Conservation (phyloP, 2,113 vertebrate genomes). For the Gobiocypris rarus region DNA sequence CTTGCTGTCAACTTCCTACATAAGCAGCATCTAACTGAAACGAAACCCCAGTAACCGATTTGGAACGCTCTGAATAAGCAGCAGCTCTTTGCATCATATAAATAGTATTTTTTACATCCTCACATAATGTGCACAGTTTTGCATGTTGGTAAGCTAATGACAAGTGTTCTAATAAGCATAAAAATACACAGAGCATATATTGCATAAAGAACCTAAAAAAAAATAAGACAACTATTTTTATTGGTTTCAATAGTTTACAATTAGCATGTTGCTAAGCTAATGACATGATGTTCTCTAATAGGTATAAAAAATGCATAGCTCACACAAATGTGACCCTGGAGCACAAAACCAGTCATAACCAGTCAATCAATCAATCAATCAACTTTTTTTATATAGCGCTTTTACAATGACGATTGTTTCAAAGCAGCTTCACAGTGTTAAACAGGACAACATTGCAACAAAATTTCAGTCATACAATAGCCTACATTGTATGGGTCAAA, state of each 20-base stretch:
- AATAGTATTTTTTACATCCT: background rate
- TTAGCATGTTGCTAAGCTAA: background rate
- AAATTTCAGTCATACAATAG: no score
- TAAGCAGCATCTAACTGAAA: background rate
- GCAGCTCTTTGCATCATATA: background rate
- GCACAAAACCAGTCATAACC: no score
- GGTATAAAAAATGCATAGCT: background rate
- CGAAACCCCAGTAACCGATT: background rate
- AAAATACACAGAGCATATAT: background rate
- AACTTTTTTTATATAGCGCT: no score
- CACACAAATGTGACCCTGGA: background rate
- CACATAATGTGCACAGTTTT: background rate
- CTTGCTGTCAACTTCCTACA: background rate
- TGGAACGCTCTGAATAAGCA: background rate
- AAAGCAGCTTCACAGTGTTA: no score
- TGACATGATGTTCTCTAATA: background rate
- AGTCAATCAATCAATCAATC: no score
- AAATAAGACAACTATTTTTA: background rate
- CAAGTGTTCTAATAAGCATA: background rate
- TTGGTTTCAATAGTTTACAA: background rate
- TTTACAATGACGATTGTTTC: no score
- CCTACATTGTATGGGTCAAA: no score
- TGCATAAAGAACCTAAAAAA: background rate
- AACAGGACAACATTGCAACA: no score
- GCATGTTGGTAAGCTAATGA: background rate